Conservation (phyloP, 2,113 vertebrate genomes). For the Puma concolor region DNA sequence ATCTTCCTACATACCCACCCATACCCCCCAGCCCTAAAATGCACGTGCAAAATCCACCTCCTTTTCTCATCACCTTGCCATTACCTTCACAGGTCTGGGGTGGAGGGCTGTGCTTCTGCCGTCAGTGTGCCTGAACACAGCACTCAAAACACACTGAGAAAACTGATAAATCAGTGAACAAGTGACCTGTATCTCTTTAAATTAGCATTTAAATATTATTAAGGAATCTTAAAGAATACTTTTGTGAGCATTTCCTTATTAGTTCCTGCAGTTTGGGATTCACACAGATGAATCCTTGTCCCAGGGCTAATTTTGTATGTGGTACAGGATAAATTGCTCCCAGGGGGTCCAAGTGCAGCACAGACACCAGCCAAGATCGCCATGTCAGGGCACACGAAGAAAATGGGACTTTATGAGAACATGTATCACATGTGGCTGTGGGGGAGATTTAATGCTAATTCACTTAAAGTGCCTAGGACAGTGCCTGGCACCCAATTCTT, state of each 20-base stretch:
- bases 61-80: not conserved
- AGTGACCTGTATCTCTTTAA: not conserved
- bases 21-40: fast-evolving
- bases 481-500: not conserved
- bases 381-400: not conserved
- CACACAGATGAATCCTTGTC: not conserved
- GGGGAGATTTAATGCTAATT: not conserved
- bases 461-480: not conserved
- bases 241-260: not conserved
- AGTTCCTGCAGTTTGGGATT: not conserved
- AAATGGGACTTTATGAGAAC: not conserved
- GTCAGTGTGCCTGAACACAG: not conserved
- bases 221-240: not conserved
- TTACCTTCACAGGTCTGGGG: not conserved
- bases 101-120: not conserved
- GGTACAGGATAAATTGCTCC: not conserved
- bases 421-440: too few species aligned
- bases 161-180: not conserved
- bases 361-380: not conserved
- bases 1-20: not conserved
- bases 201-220: not conserved
- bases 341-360: not conserved
- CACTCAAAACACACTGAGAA: not conserved
- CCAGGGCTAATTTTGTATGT: not conserved
- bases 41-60: not conserved